phyloP scores from a whole-genome alignment of 2,797 vertebrate species.

The Falco cherrug region DNA sequence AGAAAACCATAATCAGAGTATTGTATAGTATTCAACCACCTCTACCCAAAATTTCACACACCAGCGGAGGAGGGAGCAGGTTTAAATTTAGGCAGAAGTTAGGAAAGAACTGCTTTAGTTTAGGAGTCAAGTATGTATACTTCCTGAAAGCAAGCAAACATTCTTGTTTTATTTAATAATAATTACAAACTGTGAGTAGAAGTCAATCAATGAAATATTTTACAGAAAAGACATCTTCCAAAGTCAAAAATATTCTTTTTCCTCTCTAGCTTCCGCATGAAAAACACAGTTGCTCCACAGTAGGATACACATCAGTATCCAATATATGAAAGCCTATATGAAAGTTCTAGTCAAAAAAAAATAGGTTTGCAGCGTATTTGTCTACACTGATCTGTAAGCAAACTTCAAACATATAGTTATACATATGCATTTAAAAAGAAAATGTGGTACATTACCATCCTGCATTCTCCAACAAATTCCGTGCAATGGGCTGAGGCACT shows the following conservation, averaged over 20 bases:
- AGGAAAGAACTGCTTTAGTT: not conserved
- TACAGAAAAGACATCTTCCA: not conserved
- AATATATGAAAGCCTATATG: not conserved
- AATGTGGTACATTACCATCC: slow-evolving; percentile 87
- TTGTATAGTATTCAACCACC: not conserved
- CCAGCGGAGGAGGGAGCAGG: rapidly evolving
- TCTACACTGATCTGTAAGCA: not conserved
- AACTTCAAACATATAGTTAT: not conserved
- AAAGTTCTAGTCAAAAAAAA: not conserved
- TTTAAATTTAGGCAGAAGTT: not conserved
- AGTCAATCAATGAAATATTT: not conserved
- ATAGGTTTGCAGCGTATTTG: not conserved
- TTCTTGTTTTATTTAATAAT: not conserved
- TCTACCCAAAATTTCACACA: not conserved
- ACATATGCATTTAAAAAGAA: not conserved
- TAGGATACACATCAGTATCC: not conserved
- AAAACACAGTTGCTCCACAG: not conserved
- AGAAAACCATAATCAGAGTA: not conserved
- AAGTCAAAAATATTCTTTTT: not conserved
- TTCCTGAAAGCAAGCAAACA: not conserved
- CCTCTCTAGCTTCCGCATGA: not conserved
- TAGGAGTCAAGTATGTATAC: not conserved
- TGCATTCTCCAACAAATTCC: slow-evolving; percentile 94
- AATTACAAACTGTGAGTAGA: not conserved
- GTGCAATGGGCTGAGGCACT: slow-evolving; percentile 88